Evolutionary conservation across 2,113 vertebrate species (phyloP).

Genomic region (Paraplagusia blochii): DNA sequence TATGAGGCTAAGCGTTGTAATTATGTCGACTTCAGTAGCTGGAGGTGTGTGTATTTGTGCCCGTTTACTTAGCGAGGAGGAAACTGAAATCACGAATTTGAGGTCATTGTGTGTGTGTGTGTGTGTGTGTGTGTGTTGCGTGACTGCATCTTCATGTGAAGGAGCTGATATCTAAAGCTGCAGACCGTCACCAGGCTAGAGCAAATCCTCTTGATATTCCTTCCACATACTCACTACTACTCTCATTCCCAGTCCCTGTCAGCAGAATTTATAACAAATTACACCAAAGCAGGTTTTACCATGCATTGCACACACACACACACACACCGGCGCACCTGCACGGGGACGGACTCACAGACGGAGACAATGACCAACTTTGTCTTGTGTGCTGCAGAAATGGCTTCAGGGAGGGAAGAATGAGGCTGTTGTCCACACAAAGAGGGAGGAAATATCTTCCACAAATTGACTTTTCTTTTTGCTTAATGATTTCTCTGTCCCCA

Average conservation of each 20-base stretch:
- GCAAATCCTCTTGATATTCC: conserved; percentile 56
- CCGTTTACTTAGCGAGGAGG: background rate
- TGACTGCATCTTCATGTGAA: conserved; percentile 28
- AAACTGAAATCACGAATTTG: too few relatives aligned
- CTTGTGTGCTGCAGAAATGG: conserved; percentile 32
- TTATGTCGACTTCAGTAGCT: conserved; percentile 15
- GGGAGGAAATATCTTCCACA: conserved; percentile 32
- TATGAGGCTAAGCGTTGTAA: conserved; percentile 37
- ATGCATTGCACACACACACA: conserved; percentile 35
- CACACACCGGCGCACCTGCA: conserved; percentile 14
- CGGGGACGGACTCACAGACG: conserved; percentile 11
- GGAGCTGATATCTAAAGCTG: conserved; percentile 59
- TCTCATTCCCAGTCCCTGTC: conserved; percentile 59
- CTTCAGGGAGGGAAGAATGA: conserved; percentile 41
- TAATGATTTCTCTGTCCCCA: conserved; percentile 33
- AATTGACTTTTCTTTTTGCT: conserved; percentile 42
- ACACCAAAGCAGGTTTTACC: conserved; percentile 56
- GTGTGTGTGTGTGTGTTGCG: conserved; percentile 11
- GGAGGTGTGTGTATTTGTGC: conserved; percentile 6
- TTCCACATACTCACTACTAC: conserved; percentile 40
- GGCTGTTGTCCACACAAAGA: conserved; percentile 3
- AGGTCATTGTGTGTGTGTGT: background rate
- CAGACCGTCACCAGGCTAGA: conserved; percentile 51
- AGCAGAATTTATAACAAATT: conserved; percentile 69
- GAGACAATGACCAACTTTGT: conserved; percentile 18